Percentiles rank a stretch among this genome's conserved stretches.
phyloP scores from a whole-genome alignment of 1,140 invertebrate species.

The Gryon sp. region DNA sequence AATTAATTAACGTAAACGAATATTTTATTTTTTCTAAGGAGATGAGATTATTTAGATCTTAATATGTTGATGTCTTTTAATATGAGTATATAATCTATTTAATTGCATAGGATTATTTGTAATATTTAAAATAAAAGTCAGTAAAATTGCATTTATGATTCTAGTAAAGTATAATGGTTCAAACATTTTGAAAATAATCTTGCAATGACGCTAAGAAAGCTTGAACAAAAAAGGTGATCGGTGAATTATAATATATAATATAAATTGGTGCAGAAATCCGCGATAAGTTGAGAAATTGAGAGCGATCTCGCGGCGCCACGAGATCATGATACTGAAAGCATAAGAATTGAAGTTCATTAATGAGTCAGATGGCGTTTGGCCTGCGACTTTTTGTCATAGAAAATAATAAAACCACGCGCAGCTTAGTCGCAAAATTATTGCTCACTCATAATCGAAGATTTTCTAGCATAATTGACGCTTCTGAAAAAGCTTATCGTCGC shows the following conservation, averaged over 20 bases:
- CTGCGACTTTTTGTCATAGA: no score
- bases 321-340: conserved; percentile 73
- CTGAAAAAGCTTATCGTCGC: conserved; percentile 52
- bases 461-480: conserved; percentile 48
- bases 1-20: no score
- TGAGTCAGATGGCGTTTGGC: conserved; percentile 47
- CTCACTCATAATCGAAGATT: conserved; percentile 47
- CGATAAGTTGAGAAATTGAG: conserved; percentile 55
- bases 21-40: no score
- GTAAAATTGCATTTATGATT: no score
- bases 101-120: no score
- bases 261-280: conserved; percentile 54
- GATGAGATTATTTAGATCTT: no score
- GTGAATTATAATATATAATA: conserved; percentile 50
- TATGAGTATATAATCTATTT: no score
- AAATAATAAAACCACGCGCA: no score
- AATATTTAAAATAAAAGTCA: no score
- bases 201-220: conserved; percentile 42
- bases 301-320: conserved; percentile 53
- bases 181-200: neutral
- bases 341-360: conserved; percentile 73
- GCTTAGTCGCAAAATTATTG: conserved; percentile 48
- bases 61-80: no score
- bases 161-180: no score
- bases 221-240: conserved; percentile 29